Conservation (phyloP, 2,797 vertebrate species). For the Chromobotia macracanthus region DNA sequence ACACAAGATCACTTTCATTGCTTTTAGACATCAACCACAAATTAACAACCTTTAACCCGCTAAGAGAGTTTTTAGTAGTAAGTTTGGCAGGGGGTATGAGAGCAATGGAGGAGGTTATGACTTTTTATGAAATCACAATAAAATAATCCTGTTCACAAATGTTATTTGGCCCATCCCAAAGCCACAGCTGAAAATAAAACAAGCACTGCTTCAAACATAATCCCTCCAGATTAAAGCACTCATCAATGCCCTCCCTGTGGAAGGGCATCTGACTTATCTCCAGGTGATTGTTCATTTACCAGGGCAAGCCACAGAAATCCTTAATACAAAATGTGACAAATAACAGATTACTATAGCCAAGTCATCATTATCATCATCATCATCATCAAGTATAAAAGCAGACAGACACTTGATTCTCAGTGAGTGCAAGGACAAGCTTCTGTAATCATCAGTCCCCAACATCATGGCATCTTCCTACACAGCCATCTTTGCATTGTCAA, state of each 20-base stretch:
- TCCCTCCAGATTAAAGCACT: neutral
- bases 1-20: neutral
- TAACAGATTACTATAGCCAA: neutral
- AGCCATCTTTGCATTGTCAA: constrained; percentile 77
- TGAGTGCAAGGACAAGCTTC: neutral
- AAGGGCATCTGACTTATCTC: neutral
- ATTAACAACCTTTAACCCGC: constrained; percentile 17
- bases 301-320: neutral
- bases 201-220: constrained; percentile 36
- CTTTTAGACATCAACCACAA: neutral
- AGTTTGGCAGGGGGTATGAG: neutral
- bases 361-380: constrained; percentile 2
- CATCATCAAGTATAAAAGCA: constrained; percentile 48
- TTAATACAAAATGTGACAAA: neutral
- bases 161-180: constrained; percentile 37
- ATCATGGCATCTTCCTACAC: constrained; percentile 76
- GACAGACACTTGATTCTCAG: neutral
- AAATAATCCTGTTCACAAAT: neutral
- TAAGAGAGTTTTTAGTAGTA: neutral
- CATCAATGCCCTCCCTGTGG: neutral
- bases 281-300: neutral
- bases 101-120: neutral
- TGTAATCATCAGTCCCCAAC: constrained; percentile 1
- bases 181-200: neutral
- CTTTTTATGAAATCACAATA: neutral